Percentiles rank a stretch among this genome's conserved stretches.
These are phyloP conservation scores for Malurus cyaneus DNA, from an alignment of 2,113 vertebrate genomes.

Conservation along the genomic window DNA sequence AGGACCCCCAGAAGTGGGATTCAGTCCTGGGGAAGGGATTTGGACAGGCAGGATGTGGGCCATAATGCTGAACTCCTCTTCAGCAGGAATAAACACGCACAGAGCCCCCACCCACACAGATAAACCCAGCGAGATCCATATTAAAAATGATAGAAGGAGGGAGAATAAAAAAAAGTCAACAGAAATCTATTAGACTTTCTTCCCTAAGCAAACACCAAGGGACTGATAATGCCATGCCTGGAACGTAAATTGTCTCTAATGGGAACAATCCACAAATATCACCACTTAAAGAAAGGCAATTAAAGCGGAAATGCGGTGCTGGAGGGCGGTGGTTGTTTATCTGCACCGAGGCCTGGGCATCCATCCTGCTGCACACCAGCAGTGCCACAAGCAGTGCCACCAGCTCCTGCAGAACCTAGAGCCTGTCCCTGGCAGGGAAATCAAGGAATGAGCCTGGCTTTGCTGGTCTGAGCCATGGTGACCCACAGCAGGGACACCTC, in stretches of 20 bases:
- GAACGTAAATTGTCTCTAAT: constrained; percentile 61
- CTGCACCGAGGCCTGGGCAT: neutral
- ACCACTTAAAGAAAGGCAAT: constrained; percentile 62
- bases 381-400: neutral
- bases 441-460: neutral
- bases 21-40: neutral
- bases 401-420: accelerated
- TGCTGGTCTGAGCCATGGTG: neutral
- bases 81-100: neutral
- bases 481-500: neutral
- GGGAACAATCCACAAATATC: constrained; percentile 61
- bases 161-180: constrained; percentile 34
- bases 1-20: neutral
- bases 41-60: neutral
- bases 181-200: constrained; percentile 58
- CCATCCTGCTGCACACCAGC: neutral
- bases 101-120: neutral
- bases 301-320: constrained; percentile 29
- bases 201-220: constrained; percentile 65
- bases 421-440: neutral
- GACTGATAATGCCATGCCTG: constrained; percentile 53
- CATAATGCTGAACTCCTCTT: neutral
- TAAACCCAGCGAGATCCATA: neutral
- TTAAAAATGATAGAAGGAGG: constrained; percentile 47
- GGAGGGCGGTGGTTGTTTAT: neutral